Conservation (phyloP, 2,888 invertebrate species). For the Drosophila limbata region DNA sequence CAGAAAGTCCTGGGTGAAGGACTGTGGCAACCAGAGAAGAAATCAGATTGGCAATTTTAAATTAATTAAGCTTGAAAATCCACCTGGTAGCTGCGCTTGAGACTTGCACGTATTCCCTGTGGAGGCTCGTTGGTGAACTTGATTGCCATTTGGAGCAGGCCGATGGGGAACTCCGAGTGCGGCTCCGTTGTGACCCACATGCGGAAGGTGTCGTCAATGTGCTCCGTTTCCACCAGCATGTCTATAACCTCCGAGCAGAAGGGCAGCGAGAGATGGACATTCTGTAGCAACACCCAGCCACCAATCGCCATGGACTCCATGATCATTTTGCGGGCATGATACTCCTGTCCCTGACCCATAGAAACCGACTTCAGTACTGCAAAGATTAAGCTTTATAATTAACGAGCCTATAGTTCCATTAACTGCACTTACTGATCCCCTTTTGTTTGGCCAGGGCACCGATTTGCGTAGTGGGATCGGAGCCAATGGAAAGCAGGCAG, state of each 20-base stretch:
- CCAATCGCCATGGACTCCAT: slow-evolving; percentile 92
- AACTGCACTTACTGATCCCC: slow-evolving; percentile 89
- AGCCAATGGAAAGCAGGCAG: slow-evolving; percentile 97
- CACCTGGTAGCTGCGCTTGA: slow-evolving; percentile 96
- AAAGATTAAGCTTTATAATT: neutral
- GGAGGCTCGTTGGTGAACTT: slow-evolving; percentile 99
- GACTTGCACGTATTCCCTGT: slow-evolving; percentile 96
- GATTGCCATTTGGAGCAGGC: slow-evolving; percentile 94
- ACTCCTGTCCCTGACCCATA: slow-evolving; percentile 99
- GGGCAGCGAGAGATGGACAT: slow-evolving; percentile 97
- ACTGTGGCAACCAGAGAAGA: slow-evolving; percentile 53
- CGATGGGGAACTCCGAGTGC: slow-evolving; percentile 97
- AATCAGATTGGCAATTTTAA: neutral
- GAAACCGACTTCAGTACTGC: slow-evolving; percentile 93
- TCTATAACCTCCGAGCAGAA: slow-evolving; percentile 97
- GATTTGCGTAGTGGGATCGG: slow-evolving; percentile 98
- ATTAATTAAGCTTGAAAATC: slow-evolving; percentile 13
- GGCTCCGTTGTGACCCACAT: slow-evolving; percentile 98
- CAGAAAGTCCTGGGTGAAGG: slow-evolving; percentile 91
- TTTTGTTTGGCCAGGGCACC: slow-evolving; percentile 93
- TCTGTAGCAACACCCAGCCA: slow-evolving; percentile 97
- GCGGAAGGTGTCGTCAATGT: slow-evolving; percentile 92
- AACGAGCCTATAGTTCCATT: too few relatives aligned
- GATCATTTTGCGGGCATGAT: slow-evolving; percentile 93
- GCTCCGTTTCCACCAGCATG: slow-evolving; percentile 93